phyloP scores from a whole-genome alignment of 1,140 invertebrate species.

The Drosophila ironensis region DNA sequence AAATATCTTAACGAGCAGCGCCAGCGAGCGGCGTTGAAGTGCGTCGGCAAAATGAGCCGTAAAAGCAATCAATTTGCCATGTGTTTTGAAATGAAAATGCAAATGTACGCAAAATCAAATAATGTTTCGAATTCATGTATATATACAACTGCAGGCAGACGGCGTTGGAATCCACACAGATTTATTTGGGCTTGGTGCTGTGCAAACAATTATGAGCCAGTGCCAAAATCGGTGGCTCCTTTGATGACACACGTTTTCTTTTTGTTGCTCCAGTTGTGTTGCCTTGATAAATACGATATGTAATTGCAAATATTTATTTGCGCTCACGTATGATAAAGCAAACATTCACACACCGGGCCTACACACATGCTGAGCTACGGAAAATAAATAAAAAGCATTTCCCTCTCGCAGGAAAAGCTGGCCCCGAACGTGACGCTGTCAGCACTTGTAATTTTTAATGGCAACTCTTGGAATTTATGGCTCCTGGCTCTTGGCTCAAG shows the following conservation, averaged over 20 bases:
- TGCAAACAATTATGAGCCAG: conserved; percentile 49
- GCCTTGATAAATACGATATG: conserved; percentile 64
- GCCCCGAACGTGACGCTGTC: conserved; percentile 56
- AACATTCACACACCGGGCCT: conserved; percentile 53
- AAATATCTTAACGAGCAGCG: conserved; percentile 64
- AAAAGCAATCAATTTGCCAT: conserved; percentile 76
- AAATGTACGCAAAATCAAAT: conserved; percentile 59
- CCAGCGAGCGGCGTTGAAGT: conserved; percentile 29
- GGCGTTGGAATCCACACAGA: conserved; percentile 40
- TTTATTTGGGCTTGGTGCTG: conserved; percentile 49
- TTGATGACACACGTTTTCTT: conserved; percentile 32
- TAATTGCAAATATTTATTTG: conserved; percentile 77
- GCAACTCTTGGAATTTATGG: conserved; percentile 65
- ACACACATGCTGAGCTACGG: conserved; percentile 28
- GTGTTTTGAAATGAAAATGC: conserved; percentile 63
- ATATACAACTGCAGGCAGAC: conserved; percentile 42
- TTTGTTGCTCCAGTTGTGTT: not conserved
- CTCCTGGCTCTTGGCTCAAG: conserved; percentile 36
- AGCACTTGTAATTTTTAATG: conserved; percentile 74
- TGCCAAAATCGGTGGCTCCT: conserved; percentile 4
- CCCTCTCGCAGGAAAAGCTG: conserved; percentile 7
- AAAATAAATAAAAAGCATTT: conserved; percentile 42
- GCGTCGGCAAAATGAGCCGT: conserved; percentile 71
- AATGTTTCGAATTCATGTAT: conserved; percentile 3
- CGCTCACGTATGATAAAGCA: conserved; percentile 65